Evolutionary conservation across 2,797 vertebrate genomes (phyloP), one percentile per base, ranked within the genome.

Genomic region (Denticeps clupeoides): DNA sequence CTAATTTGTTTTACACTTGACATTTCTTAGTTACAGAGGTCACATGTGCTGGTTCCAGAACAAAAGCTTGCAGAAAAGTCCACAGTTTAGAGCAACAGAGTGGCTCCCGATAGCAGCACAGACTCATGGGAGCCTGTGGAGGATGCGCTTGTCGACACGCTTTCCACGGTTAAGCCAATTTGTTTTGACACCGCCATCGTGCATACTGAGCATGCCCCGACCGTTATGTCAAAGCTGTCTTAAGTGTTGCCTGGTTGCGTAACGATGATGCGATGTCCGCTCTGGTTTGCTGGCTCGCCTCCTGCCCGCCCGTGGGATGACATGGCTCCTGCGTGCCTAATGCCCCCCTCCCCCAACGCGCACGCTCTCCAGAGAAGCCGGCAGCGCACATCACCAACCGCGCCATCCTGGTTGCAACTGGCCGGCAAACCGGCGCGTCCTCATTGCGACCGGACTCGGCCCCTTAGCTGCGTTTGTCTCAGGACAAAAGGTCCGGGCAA

Each of bases 111-210:
- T 9, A 7, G 15, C 7, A 15, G 33, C 37, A 33, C 3, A 7
- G 33, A 37, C 33, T 33, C 33, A 71, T 64, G 74, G 67, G 71
- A 72, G 59, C 60, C 62, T 62, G 59, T 64, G 70, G 53, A 65
- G 61, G 69, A 72, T 68, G 72, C 69, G 66, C 71, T 67, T 64
- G 69, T 45, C 67, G 64, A 67, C 53, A 62, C 68, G 63, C 57
- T 59, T 60, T 59, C 69, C 65, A 21, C 57, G 45, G 52, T 73
- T 74, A 76, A 82, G 77, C 75, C 78, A 79, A 77, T 81, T 81
- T 71, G 75, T 73, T 69, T 52, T 74, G 74, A 74, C 75, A 71
- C 64, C 55, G 70, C 64, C 67, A 21, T 53, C 56, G 60, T 52
- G 67, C 64, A 69, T 64, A 79, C 75, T 75, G 78, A 81, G 77